Evolutionary conservation across 1,140 invertebrate genomes (phyloP).

Genomic region (Drosophila tani): DNA sequence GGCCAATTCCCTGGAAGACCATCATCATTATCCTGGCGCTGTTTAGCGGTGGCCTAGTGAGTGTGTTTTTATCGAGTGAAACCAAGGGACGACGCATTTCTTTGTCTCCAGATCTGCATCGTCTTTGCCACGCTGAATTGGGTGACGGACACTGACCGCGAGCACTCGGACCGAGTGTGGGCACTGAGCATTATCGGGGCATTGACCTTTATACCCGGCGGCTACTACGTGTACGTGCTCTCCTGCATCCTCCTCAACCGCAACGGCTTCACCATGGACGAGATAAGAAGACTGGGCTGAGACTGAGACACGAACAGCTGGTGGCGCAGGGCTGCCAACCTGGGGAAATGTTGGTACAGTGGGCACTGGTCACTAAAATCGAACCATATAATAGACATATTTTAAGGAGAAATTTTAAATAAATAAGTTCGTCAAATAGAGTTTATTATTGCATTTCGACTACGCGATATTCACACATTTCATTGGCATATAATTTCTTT

Average conservation of each 20-base stretch:
- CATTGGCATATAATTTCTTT: conserved; percentile 59
- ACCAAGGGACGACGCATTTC: not conserved
- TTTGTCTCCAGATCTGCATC: conserved; percentile 49
- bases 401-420: too few species aligned
- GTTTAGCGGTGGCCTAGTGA: conserved; percentile 58
- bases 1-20: conserved; percentile 64
- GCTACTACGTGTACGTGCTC: conserved; percentile 63
- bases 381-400: too few species aligned
- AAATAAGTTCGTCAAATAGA: conserved; percentile 33
- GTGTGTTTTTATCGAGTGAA: not conserved
- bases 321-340: conserved; percentile 20
- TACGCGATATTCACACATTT: conserved; percentile 48
- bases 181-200: conserved; percentile 62
- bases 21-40: conserved; percentile 57
- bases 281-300: conserved; percentile 67
- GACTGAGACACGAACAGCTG: conserved; percentile 17
- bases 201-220: conserved; percentile 66
- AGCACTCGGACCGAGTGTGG: conserved; percentile 57
- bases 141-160: conserved; percentile 37
- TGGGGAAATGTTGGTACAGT: conserved; percentile 6
- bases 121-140: conserved; percentile 51
- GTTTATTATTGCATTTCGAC: conserved; percentile 60
- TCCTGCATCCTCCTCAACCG: conserved; percentile 56
- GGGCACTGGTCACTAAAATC: not conserved
- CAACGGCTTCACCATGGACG: conserved; percentile 65